A percentile compares a stretch with the other conserved stretches of the same genome.
Evolutionary conservation across 2,888 invertebrate species (phyloP).

Genomic region (Lampropteryx suffumata): DNA sequence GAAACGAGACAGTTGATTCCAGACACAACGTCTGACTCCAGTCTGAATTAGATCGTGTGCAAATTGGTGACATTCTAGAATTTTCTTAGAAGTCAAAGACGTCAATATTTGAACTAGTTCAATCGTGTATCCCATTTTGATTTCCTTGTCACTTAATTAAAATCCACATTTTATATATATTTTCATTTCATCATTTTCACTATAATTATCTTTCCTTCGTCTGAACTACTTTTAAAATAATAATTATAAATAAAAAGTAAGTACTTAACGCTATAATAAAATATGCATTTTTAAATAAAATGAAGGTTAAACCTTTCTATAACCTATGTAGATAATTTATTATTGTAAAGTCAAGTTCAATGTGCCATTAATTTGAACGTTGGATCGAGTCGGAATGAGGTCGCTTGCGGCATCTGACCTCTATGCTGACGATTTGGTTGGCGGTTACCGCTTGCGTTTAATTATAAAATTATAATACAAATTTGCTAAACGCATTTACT

Average conservation of each 20-base stretch:
- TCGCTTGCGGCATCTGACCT: slow-evolving; percentile 25
- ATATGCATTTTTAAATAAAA: too few species aligned
- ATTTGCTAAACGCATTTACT: neutral
- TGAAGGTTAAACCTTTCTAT: neutral
- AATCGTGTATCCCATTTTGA: neutral
- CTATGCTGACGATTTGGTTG: slow-evolving; percentile 20
- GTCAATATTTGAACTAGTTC: slow-evolving; percentile 7
- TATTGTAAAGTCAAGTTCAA: slow-evolving; percentile 37
- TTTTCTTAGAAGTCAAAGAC: slow-evolving; percentile 15
- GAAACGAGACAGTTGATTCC: slow-evolving; percentile 25
- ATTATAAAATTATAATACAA: too few species aligned
- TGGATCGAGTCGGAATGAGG: slow-evolving; percentile 25
- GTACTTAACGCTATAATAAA: too few species aligned
- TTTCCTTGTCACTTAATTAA: too few species aligned
- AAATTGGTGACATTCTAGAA: slow-evolving; percentile 29
- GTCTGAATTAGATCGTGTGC: slow-evolving; percentile 27
- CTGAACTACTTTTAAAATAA: too few species aligned
- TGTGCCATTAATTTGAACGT: slow-evolving; percentile 27
- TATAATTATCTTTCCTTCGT: too few species aligned
- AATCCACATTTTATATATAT: too few species aligned
- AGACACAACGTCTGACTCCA: slow-evolving; percentile 14
- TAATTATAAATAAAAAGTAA: too few species aligned
- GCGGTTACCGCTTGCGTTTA: neutral
- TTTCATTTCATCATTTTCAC: too few species aligned
- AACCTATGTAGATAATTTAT: neutral